Conservation (phyloP, 2,888 invertebrate species). For the Matsumyia berberina region DNA sequence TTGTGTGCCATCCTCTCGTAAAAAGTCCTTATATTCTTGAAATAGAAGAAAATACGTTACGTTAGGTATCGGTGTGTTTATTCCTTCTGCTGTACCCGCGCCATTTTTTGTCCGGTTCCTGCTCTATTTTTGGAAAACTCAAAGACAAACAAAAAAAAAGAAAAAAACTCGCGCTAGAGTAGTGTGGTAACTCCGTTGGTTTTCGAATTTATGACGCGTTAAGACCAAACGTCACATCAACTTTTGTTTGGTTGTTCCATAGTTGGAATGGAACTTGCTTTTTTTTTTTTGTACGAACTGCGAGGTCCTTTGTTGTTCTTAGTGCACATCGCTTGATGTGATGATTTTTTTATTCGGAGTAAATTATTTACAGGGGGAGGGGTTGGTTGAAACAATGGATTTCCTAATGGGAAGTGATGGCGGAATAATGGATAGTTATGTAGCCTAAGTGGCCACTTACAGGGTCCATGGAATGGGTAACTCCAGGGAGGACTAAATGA, state of each 20-base stretch:
- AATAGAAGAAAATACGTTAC: neutral
- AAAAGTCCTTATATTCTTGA: conserved; percentile 20
- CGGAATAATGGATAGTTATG: conserved; percentile 56
- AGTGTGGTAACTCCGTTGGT: conserved; percentile 6
- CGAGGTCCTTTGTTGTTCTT: neutral
- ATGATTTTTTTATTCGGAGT: conserved; percentile 2
- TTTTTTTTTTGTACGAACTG: neutral
- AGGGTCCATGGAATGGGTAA: conserved; percentile 11
- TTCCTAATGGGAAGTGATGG: conserved; percentile 43
- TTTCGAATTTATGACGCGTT: conserved; percentile 54
- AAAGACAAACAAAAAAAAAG: neutral
- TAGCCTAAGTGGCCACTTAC: conserved; percentile 59
- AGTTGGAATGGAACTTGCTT: neutral
- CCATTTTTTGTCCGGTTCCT: neutral
- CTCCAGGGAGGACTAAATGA: neutral
- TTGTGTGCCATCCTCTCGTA: conserved; percentile 29
- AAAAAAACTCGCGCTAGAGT: neutral
- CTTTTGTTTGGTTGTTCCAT: neutral
- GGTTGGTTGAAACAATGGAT: conserved; percentile 46
- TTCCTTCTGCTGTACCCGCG: conserved; percentile 1
- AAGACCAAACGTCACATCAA: conserved; percentile 44
- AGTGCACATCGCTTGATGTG: neutral
- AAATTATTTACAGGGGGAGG: conserved; percentile 13
- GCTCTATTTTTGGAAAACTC: neutral
- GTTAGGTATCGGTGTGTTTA: neutral